Evolutionary conservation across 2,888 invertebrate species (phyloP), one percentile per base, ranked within the genome.

Genomic region (Idaea dimidiata): DNA sequence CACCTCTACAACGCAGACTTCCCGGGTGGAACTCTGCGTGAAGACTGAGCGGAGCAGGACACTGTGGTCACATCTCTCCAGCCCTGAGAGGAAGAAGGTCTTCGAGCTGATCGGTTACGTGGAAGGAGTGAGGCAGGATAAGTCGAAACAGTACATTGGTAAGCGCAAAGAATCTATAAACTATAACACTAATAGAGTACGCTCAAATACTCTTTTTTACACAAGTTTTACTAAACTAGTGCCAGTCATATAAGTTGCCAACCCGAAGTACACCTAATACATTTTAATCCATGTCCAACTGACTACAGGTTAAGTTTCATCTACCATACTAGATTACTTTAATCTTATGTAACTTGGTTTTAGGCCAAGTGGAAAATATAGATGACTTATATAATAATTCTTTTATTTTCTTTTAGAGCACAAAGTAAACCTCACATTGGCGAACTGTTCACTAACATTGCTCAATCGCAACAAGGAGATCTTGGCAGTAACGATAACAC

Each of bases 361-460:
- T n/a, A n/a, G n/a, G n/a, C n/a, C n/a, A n/a, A n/a, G n/a, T n/a
- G n/a, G n/a, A n/a, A n/a, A n/a, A n/a, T n/a, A n/a, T n/a, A n/a
- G n/a, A n/a, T n/a, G n/a, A n/a, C n/a, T n/a, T n/a, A n/a, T n/a
- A n/a, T n/a, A n/a, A n/a, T 24, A 57, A 24, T 18, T 5, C 4
- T 53, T 55, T 24, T 59, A 14, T 58, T 14, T 56, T 56, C 43
- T 93, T 90, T 72, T 90, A 95, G 96, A 96, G 75, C 96, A 96
- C 79, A 96, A 96, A 86, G 88, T 96, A 65, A 96, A 96, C 83
- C 91, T 97, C 68, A 95, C 96, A 0, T 81, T 97, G 60, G 96
- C 95, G 16, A 96, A 96, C 80, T 94, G 95, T 71, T 95, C 95
- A 1, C 66, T 96, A 62, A 95, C 95, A 14, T 84, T 97, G 59